Conservation (phyloP, 2,888 invertebrate genomes). For the Cephus pygmeus region DNA sequence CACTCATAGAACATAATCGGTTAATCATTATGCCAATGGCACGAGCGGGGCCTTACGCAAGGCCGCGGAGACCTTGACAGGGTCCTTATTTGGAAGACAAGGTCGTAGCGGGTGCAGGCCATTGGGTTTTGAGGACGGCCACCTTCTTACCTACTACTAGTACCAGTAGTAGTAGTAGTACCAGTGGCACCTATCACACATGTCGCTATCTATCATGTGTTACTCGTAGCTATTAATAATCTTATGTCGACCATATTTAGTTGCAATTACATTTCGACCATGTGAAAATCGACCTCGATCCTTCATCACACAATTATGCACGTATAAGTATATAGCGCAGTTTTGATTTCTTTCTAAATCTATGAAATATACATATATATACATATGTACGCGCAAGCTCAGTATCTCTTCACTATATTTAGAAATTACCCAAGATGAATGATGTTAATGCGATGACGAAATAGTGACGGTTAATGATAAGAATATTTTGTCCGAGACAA, state of each 20-base stretch:
- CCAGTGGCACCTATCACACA: neutral
- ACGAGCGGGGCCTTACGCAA: constrained; percentile 53
- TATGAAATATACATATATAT: neutral
- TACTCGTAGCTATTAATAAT: neutral
- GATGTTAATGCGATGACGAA: neutral
- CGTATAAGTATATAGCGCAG: neutral
- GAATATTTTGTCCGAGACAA: neutral
- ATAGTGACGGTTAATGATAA: neutral
- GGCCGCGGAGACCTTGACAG: constrained; percentile 54
- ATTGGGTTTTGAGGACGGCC: constrained; percentile 59
- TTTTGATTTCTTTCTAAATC: neutral
- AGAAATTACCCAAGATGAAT: neutral
- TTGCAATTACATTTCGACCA: neutral
- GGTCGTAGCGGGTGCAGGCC: constrained; percentile 55
- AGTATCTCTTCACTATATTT: neutral
- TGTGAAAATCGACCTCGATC: neutral
- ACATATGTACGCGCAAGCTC: neutral
- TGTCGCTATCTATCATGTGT: neutral
- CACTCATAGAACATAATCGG: constrained; percentile 36
- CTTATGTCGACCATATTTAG: neutral
- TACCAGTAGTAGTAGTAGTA: neutral
- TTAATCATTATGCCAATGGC: constrained; percentile 51
- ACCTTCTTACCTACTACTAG: constrained; percentile 14
- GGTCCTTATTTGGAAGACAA: constrained; percentile 60
- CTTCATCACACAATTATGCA: neutral